Base-by-base conservation (phyloP, 2,113 vertebrate species). In the Australoheros scitulus region DNA sequence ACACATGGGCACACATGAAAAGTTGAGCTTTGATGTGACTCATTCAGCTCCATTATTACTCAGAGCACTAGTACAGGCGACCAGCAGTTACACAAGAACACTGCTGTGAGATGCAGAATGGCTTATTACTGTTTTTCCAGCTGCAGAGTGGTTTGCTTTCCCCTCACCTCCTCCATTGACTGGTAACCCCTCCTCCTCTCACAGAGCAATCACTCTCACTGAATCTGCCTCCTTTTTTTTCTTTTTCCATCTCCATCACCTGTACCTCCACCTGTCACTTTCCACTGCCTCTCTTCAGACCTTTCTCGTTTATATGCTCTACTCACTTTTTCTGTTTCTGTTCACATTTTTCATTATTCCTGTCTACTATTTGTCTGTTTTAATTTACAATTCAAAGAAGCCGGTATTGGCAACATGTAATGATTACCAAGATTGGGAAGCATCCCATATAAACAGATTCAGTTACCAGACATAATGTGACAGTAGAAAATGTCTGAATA, bases 191-290 rank as follows among this genome's bases (percentile, higher is more conserved):
- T 34, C 79, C 61, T 79, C 60, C 38, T 70, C 26, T 57, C 57
- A 70, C 61, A 26, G 36, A 56, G 77, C 68, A 74, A 79, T 83
- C 72, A 63, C 55, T 83, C 79, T 59, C 52, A 6, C 76, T 38
- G 43, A 68, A 82, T 82, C 60, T 32, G 58, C 65, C 58, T 20
- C 43, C 63, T 72, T 65, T 50, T 61, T 60, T 34, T 38, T 38
- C 43, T 57, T 57, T 60, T 64, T 78, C 47, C 77, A 89, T 70
- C 79, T 90, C 65, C 79, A 83, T 85, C 85, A 90, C 65, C 82
- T 22, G n/a, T 47, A 43, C 74, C 58, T 81, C 59, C 57, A 55
- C 79, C 72, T 41, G 56, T 38, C 34, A 59, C 61, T 80, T 57
- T 61, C 15, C 36, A n/a, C 50, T 36, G 60, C 41, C 8, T 76